Percentiles rank a stretch among this genome's conserved stretches.
These are phyloP conservation scores for Xyliphius kryptos DNA, from an alignment of 2,113 vertebrate genomes.

Conservation along the genomic window DNA sequence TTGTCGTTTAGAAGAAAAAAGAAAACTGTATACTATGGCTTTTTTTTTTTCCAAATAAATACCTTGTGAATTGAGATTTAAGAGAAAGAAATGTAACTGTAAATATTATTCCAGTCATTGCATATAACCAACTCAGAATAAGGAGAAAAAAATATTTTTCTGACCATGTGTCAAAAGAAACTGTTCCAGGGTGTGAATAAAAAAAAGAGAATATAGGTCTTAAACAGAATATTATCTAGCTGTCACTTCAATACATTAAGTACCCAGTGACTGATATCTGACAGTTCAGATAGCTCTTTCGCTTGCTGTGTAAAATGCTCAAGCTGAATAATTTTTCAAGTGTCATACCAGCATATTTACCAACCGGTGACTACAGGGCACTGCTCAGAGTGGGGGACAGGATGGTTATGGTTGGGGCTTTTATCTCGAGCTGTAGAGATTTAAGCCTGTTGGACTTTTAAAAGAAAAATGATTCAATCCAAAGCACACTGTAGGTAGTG, in stretches of 20 bases:
- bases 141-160: conserved; percentile 84
- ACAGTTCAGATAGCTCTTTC: conserved; percentile 48
- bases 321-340: conserved; percentile 74
- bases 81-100: conserved; percentile 76
- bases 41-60: conserved; percentile 68
- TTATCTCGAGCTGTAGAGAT: conserved; percentile 45
- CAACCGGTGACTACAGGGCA: conserved; percentile 44
- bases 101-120: conserved; percentile 98
- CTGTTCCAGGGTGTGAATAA: conserved; percentile 69
- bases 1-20: conserved; percentile 76
- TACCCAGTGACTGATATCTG: conserved; percentile 52
- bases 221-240: conserved; percentile 57
- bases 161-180: conserved; percentile 79
- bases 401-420: background rate
- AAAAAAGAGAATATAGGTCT: conserved; percentile 55
- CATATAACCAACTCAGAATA: conserved; percentile 86
- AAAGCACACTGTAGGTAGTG: conserved; percentile 82
- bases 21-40: conserved; percentile 79
- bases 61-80: conserved; percentile 86
- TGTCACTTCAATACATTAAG: conserved; percentile 60
- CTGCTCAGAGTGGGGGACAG: conserved; percentile 7
- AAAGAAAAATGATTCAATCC: conserved; percentile 62
- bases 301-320: conserved; percentile 68
- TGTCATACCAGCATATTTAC: conserved; percentile 80
- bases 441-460: conserved; percentile 49